Percentiles rank a stretch among this genome's conserved stretches.
Conservation (phyloP, 2,888 invertebrate species). For the Tuta absoluta region DNA sequence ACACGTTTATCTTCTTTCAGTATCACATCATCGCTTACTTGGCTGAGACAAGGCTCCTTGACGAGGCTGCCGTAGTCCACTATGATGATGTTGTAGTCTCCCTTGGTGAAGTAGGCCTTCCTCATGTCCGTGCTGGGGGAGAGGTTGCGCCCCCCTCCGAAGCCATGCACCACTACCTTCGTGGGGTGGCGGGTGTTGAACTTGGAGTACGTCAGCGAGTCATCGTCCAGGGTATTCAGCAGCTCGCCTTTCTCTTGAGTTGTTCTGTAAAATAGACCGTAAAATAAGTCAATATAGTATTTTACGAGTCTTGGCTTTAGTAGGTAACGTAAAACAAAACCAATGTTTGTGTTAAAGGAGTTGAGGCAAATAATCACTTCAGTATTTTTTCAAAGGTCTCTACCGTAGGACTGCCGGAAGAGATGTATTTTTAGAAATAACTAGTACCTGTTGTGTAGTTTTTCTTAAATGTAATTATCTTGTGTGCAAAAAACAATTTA, state of each 20-base stretch:
- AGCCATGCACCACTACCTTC: slow-evolving; percentile 95
- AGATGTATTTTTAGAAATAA: too few relatives aligned
- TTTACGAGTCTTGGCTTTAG: neutral
- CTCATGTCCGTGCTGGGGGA: slow-evolving; percentile 93
- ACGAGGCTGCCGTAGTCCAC: slow-evolving; percentile 92
- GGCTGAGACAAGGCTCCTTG: slow-evolving; percentile 90
- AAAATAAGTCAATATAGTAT: neutral
- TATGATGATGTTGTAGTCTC: slow-evolving; percentile 92
- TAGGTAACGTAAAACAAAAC: neutral
- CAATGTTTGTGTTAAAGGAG: too few relatives aligned
- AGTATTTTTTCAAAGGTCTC: too few relatives aligned
- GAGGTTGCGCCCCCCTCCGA: slow-evolving; percentile 90
- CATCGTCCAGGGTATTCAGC: slow-evolving; percentile 85
- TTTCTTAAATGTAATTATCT: too few relatives aligned
- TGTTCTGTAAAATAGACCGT: slow-evolving; percentile 78
- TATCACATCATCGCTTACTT: slow-evolving; percentile 66
- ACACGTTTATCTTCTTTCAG: too few relatives aligned
- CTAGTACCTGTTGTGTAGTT: too few relatives aligned
- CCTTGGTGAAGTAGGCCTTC: slow-evolving; percentile 89
- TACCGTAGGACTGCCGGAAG: too few relatives aligned
- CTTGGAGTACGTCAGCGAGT: slow-evolving; percentile 86
- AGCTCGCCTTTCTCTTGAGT: slow-evolving; percentile 88
- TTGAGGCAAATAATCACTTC: too few relatives aligned
- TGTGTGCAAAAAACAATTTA: too few relatives aligned
- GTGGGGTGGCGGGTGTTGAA: slow-evolving; percentile 90